Evolutionary conservation across 2,113 vertebrate species (phyloP), one percentile per base, ranked within the genome.

Genomic region (Paramisgurnus dabryanus): DNA sequence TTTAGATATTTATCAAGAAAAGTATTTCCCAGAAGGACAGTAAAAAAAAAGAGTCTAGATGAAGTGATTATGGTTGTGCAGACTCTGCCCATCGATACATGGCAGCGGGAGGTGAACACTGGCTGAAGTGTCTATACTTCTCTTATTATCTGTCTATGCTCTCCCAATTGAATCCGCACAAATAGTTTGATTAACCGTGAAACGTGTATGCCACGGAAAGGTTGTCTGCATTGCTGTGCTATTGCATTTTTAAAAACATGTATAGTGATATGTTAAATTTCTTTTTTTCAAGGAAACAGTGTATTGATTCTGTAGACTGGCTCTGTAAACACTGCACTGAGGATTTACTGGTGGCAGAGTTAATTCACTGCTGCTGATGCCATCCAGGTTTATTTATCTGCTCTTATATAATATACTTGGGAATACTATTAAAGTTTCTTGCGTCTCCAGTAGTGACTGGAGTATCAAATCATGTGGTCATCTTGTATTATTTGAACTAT

Each of bases 31-130:
- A 60, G 70, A 60, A 45, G 55, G 55, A 22, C 22, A 22, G 1
- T 22, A 22, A 22, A 22, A 22, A 22, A 22, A 22, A 22, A 22
- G 22, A 22, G 53, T 0, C 2, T 4, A 73, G 70, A 73, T 60
- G 40, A 60, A 73, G 71, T 60, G 40, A 73, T 73, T 73, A 53
- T 57, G 39, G 58, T 73, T 73, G 39, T 45, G 55, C 55, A 45
- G 55, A 11, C 34, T 10, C 41, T 12, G 50, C 69, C 57, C 50
- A 72, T 72, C 17, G 17, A 18, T 55, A 72, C 57, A 18, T 9
- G 15, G 55, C 17, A 57, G 69, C 1, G 5, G 69, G 45, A 68
- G 27, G 43, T 27, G 43, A 55, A 70, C 4, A 7, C 6, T 60
- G 55, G 39, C 53, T 73, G 10, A 22, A 60, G 70, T 43, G 70